phyloP scores from a whole-genome alignment of 2,888 invertebrate genomes.

The Caenorhabditis sp. region DNA sequence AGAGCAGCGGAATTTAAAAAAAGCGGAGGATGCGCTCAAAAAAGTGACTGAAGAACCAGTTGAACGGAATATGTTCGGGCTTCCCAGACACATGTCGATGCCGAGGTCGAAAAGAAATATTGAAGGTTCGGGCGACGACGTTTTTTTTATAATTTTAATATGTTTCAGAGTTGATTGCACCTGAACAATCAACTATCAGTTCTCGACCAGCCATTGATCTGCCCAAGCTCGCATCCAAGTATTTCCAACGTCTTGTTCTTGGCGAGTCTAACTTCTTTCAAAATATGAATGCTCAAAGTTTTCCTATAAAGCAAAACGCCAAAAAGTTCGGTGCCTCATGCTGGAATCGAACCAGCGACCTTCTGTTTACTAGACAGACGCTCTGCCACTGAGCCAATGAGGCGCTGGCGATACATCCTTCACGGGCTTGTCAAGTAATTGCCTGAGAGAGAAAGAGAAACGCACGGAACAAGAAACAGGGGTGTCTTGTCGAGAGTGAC shows the following conservation, averaged over 20 bases:
- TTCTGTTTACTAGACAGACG: conserved; percentile 77
- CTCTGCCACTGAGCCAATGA: conserved; percentile 77
- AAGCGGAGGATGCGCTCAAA: conserved; percentile 36
- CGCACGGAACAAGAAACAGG: not conserved
- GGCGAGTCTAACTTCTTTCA: too few species aligned
- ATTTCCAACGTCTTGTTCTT: conserved; percentile 37
- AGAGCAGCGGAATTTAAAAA: conserved; percentile 57
- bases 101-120: conserved; percentile 21
- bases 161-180: not conserved
- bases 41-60: conserved; percentile 24
- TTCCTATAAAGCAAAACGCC: not conserved
- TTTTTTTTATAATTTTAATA: not conserved
- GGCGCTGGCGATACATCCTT: conserved; percentile 11
- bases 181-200: not conserved
- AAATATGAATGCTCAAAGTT: too few species aligned
- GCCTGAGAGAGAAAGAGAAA: not conserved
- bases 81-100: conserved; percentile 41
- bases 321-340: conserved; percentile 65
- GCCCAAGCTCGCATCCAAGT: conserved; percentile 40
- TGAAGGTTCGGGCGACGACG: not conserved
- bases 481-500: not conserved
- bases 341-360: conserved; percentile 77
- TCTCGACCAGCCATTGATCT: conserved; percentile 23
- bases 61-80: conserved; percentile 42
- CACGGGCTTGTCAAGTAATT: not conserved